phyloP scores from a whole-genome alignment of 2,888 invertebrate species.

The Maniola hyperantus region DNA sequence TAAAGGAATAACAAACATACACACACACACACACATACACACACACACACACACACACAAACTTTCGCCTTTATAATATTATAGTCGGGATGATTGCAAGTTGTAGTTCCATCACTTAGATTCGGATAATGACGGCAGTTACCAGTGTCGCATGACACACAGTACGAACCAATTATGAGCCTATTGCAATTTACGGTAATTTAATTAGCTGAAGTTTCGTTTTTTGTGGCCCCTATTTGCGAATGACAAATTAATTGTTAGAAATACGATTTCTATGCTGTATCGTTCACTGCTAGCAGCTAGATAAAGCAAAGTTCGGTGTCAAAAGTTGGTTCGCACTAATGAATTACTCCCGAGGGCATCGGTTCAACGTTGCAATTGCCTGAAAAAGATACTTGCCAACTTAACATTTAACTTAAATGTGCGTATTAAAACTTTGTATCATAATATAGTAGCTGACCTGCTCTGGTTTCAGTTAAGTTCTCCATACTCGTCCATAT shows the following conservation, averaged over 20 bases:
- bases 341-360: conserved; percentile 62
- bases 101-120: too few species aligned
- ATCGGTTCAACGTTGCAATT: conserved; percentile 48
- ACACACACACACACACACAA: too few species aligned
- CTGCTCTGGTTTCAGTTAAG: background rate
- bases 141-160: too few species aligned
- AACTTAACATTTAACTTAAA: conserved; percentile 10
- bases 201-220: too few species aligned
- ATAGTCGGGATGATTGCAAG: too few species aligned
- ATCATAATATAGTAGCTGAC: background rate
- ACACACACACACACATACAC: too few species aligned
- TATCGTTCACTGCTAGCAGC: background rate
- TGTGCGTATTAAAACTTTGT: background rate
- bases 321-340: conserved; percentile 39
- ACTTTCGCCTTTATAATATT: too few species aligned
- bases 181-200: too few species aligned
- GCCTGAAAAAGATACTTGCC: conserved; percentile 48
- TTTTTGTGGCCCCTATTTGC: background rate
- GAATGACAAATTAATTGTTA: background rate
- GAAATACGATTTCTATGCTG: too few species aligned
- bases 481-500: background rate
- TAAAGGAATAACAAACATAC: too few species aligned
- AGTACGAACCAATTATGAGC: too few species aligned
- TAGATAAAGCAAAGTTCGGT: conserved; percentile 43
- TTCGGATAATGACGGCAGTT: too few species aligned